Evolutionary conservation across 2,113 vertebrate genomes (phyloP).

Genomic region (Amphiprion ocellaris): DNA sequence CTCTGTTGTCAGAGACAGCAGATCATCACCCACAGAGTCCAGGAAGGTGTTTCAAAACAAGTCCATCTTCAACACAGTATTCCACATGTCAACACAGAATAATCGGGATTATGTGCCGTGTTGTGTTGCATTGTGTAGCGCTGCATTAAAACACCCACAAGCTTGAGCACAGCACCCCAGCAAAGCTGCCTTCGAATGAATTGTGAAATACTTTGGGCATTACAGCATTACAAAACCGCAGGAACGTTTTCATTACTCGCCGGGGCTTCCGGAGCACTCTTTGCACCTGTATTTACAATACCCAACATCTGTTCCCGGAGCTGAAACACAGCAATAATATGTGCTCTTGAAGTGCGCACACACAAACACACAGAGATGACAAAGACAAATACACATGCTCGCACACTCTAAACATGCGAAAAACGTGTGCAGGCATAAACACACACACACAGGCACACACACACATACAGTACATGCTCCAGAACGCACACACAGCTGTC

Average conservation of each 20-base stretch:
- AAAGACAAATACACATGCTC: constrained; percentile 4
- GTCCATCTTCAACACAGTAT: constrained; percentile 21
- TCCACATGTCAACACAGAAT: constrained; percentile 39
- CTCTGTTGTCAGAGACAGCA: constrained; percentile 37
- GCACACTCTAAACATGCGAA: constrained; percentile 41
- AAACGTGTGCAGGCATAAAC: constrained; percentile 11
- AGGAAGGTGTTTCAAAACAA: constrained; percentile 33
- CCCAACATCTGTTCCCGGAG: constrained; percentile 78
- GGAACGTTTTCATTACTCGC: constrained; percentile 73
- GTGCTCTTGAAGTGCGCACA: constrained; percentile 53
- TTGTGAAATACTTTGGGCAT: constrained; percentile 75
- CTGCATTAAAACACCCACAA: neutral
- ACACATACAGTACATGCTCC: neutral
- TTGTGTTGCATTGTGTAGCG: neutral
- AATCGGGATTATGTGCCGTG: constrained; percentile 1
- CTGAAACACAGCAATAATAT: constrained; percentile 70
- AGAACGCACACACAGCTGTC: constrained; percentile 53
- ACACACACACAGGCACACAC: constrained; percentile 15
- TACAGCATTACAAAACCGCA: constrained; percentile 57
- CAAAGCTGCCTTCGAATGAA: constrained; percentile 56
- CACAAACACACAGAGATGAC: constrained; percentile 23
- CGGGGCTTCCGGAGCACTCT: constrained; percentile 72
- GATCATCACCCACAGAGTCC: constrained; percentile 45
- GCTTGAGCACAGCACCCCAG: constrained; percentile 16
- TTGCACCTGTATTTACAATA: constrained; percentile 84